Evolutionary conservation across 2,888 invertebrate species (phyloP).

Genomic region (Cryptosula pallasiana): DNA sequence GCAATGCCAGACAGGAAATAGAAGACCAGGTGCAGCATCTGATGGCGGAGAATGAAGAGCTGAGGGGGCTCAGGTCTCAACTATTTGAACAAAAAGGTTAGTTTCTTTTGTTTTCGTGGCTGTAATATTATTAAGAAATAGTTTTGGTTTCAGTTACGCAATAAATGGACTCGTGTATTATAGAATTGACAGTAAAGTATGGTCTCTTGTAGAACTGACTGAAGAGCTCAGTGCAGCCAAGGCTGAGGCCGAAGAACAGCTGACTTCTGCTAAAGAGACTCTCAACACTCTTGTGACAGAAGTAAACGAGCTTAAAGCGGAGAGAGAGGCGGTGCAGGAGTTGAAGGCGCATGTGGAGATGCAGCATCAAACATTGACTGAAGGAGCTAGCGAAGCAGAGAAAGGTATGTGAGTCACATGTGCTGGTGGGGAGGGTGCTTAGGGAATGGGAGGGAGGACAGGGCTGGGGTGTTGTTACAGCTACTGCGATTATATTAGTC

Average conservation of each 20-base stretch:
- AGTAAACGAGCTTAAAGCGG: not conserved
- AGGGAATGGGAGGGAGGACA: too few species aligned
- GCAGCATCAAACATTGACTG: not conserved
- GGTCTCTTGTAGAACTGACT: not conserved
- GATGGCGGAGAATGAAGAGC: not conserved
- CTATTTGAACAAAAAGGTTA: not conserved
- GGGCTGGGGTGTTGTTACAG: too few species aligned
- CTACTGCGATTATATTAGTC: too few species aligned
- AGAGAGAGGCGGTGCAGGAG: slow-evolving; percentile 5
- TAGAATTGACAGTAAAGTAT: too few species aligned
- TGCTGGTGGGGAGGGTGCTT: too few species aligned
- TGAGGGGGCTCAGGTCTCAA: not conserved
- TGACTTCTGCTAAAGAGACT: not conserved
- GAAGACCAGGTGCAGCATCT: not conserved
- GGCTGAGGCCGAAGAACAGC: not conserved
- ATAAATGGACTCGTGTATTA: too few species aligned
- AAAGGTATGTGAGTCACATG: too few species aligned
- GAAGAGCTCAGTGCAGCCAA: not conserved
- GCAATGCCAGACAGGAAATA: not conserved
- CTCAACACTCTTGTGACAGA: not conserved
- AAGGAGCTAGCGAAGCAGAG: not conserved
- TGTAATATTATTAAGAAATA: too few species aligned
- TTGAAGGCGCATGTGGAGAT: slow-evolving; percentile 10
- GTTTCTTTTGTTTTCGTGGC: too few species aligned
- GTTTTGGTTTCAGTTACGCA: too few species aligned